A percentile compares a stretch with the other conserved stretches of the same genome.
Evolutionary conservation across 2,113 vertebrate genomes (phyloP).

Genomic region (Morone chrysops): DNA sequence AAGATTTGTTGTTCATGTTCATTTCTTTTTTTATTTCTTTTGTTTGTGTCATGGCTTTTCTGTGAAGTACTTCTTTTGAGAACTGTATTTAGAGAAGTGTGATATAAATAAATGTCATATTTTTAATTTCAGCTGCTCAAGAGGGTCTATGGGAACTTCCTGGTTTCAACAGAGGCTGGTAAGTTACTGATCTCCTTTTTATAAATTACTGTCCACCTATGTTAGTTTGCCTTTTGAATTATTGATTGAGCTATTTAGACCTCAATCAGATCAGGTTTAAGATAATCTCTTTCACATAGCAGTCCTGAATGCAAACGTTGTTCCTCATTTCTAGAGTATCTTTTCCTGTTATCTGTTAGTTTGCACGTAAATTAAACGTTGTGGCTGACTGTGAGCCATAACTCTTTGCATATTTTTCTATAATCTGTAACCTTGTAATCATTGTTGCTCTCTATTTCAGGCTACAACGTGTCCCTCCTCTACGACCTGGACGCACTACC

Average conservation of each 20-base stretch:
- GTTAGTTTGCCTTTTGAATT: not conserved
- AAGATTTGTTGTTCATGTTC: no score
- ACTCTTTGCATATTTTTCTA: not conserved
- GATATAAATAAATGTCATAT: not conserved
- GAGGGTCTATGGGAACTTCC: slow-evolving; percentile 91
- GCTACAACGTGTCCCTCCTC: slow-evolving; percentile 80
- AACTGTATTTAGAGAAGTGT: slow-evolving; percentile 3
- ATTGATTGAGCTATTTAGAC: not conserved
- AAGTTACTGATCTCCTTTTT: slow-evolving; percentile 52
- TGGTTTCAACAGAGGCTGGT: slow-evolving; percentile 92
- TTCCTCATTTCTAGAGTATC: slow-evolving; percentile 1
- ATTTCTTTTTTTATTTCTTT: not conserved
- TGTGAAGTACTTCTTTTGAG: not conserved
- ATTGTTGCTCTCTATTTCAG: slow-evolving; percentile 18
- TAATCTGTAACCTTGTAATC: not conserved
- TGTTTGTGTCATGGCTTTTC: not conserved
- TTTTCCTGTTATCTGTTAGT: not conserved
- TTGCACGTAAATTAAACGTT: not conserved
- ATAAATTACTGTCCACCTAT: not conserved
- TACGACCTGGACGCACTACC: slow-evolving; percentile 92
- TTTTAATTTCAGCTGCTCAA: slow-evolving; percentile 89
- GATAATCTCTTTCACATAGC: not conserved
- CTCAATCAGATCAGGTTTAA: not conserved
- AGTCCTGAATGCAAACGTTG: not conserved
- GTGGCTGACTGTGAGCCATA: rapidly evolving